Percentiles rank a stretch among this genome's conserved stretches.
These are phyloP conservation scores for Globia sparganii DNA, from an alignment of 2,888 invertebrate genomes.

Conservation along the genomic window DNA sequence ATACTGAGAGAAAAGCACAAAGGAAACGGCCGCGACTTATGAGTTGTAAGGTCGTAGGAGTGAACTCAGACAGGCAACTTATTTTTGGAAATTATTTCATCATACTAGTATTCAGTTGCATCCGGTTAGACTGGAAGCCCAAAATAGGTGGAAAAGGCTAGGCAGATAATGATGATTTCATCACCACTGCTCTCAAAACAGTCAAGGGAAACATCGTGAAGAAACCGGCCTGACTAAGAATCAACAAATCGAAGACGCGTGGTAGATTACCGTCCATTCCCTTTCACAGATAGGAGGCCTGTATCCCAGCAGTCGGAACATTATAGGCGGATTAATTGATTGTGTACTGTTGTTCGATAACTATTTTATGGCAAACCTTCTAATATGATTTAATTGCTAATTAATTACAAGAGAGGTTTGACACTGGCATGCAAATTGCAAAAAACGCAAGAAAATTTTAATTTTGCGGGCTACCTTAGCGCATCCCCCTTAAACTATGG, in stretches of 20 bases:
- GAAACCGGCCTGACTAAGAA: neutral
- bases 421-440: too few relatives aligned
- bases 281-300: too few relatives aligned
- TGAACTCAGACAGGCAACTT: neutral
- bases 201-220: neutral
- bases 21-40: neutral
- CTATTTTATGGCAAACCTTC: neutral
- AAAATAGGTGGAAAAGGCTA: too few relatives aligned
- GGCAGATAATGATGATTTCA: too few relatives aligned
- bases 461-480: too few relatives aligned
- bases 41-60: too few relatives aligned
- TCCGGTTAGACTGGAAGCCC: too few relatives aligned
- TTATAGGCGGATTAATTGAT: neutral
- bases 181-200: neutral
- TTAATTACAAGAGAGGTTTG: constrained; percentile 12
- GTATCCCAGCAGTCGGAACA: neutral
- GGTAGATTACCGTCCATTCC: too few relatives aligned
- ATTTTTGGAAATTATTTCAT: neutral
- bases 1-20: neutral
- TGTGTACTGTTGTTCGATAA: neutral
- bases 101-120: too few relatives aligned
- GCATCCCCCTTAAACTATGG: neutral
- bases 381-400: constrained; percentile 8
- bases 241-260: neutral
- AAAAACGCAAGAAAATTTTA: neutral